Evolutionary conservation across 2,797 vertebrate species (phyloP), one percentile per base, ranked within the genome.

Genomic region (Tangara arthus): DNA sequence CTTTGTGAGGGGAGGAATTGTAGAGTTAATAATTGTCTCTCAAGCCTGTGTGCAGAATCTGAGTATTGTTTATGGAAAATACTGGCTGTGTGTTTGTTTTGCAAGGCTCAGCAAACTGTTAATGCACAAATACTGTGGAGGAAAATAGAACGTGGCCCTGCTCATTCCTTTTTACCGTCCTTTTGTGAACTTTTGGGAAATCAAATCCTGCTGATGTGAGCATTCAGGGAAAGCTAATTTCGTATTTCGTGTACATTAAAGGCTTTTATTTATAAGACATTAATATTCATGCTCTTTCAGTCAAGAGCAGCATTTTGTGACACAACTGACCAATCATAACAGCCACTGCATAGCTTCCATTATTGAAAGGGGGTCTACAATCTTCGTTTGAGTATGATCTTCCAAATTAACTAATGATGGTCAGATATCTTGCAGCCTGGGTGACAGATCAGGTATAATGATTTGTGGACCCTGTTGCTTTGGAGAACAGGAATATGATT

Each of bases 181-280:
- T 61, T 82, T 79, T 69, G 64, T 68, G 77, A 94, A 94, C 82
- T 93, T 96, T 63, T 49, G 77, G 53, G 70, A 94, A 93, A 79
- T 93, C 3, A 6, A 91, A 91, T 91, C 15, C 23, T 91, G 85
- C 82, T 94, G 89, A 87, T 96, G 78, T 57, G 52, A 90, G 60
- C 63, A 44, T 76, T 91, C 49, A 68, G 60, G 64, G 81, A 95
- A 80, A 84, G 52, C 81, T 88, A 34, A 82, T 94, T 94, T 93
- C 30, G 17, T 89, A 60, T 79, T 84, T 91, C 39, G 23, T 26
- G 10, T 92, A 39, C 64, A 75, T 91, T 81, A 89, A 92, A 92
- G 50, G 70, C 82, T 89, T 83, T 91, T 83, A 78, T 93, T 93
- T 93, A 61, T 75, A 59, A 57, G 47, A 37, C 17, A 32, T 88